Conservation (phyloP, 2,113 vertebrate species). For the Bos indicus region DNA sequence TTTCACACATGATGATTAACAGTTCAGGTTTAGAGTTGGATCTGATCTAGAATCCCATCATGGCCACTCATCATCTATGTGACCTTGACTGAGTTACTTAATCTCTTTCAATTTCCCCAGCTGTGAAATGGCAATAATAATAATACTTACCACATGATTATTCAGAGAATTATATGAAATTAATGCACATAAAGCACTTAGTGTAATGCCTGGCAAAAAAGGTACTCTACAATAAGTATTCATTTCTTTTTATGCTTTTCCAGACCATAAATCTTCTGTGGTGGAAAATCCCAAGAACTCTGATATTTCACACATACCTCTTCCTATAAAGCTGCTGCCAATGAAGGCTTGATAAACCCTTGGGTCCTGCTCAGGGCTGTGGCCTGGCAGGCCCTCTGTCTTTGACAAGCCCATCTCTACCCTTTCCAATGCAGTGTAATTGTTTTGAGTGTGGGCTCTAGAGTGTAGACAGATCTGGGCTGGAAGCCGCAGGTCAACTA, state of each 20-base stretch:
- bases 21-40: neutral
- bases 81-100: neutral
- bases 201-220: neutral
- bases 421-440: neutral
- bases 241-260: constrained; percentile 19
- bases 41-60: neutral
- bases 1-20: neutral
- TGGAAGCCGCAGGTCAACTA: neutral
- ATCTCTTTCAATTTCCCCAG: constrained; percentile 6
- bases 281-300: neutral
- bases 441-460: constrained; percentile 10
- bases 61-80: neutral
- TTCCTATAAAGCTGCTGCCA: neutral
- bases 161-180: constrained; percentile 15
- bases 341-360: neutral
- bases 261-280: neutral
- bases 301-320: neutral
- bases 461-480: neutral
- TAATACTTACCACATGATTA: neutral
- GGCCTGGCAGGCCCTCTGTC: neutral
- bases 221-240: neutral
- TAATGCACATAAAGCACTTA: neutral
- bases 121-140: neutral
- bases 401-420: neutral
- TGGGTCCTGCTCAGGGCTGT: neutral